These are phyloP conservation scores for Camptogramma bilineatum DNA, from an alignment of 2,888 invertebrate genomes.

Conservation along the genomic window DNA sequence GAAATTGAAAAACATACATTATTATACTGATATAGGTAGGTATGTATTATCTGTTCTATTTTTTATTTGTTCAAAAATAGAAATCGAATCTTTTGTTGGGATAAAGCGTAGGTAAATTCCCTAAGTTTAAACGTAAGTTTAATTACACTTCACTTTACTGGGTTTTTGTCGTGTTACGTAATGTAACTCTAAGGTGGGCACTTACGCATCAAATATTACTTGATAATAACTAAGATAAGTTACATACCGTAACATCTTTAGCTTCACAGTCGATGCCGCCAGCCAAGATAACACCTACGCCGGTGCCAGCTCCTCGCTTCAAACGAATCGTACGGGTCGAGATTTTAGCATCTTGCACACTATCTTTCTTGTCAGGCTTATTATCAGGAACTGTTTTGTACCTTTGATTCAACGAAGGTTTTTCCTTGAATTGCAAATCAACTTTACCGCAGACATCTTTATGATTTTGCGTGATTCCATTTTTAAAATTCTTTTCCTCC, in stretches of 20 bases:
- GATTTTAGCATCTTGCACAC: slow-evolving; percentile 53
- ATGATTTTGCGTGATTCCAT: slow-evolving; percentile 47
- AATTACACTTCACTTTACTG: background rate
- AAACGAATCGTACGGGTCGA: slow-evolving; percentile 67
- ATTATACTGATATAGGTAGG: background rate
- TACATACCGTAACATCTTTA: slow-evolving; percentile 94
- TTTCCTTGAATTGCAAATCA: slow-evolving; percentile 47
- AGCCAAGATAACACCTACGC: slow-evolving; percentile 94
- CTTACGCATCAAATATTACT: slow-evolving; percentile 6
- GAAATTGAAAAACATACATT: slow-evolving; percentile 30
- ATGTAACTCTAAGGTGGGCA: background rate
- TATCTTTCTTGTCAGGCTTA: slow-evolving; percentile 50
- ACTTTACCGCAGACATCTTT: slow-evolving; percentile 44
- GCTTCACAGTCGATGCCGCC: slow-evolving; percentile 96
- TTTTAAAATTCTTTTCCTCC: slow-evolving; percentile 51
- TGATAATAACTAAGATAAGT: slow-evolving; percentile 12
- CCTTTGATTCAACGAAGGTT: slow-evolving; percentile 42
- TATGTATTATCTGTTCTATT: no score
- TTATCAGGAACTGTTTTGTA: slow-evolving; percentile 43
- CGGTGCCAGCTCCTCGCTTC: slow-evolving; percentile 81
- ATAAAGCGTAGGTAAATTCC: no score
- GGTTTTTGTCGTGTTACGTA: background rate
- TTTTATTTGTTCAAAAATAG: no score
- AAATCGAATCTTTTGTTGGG: no score
- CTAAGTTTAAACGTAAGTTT: background rate